phyloP scores from a whole-genome alignment of 2,888 invertebrate genomes.

The Phytoseiulus persimilis region DNA sequence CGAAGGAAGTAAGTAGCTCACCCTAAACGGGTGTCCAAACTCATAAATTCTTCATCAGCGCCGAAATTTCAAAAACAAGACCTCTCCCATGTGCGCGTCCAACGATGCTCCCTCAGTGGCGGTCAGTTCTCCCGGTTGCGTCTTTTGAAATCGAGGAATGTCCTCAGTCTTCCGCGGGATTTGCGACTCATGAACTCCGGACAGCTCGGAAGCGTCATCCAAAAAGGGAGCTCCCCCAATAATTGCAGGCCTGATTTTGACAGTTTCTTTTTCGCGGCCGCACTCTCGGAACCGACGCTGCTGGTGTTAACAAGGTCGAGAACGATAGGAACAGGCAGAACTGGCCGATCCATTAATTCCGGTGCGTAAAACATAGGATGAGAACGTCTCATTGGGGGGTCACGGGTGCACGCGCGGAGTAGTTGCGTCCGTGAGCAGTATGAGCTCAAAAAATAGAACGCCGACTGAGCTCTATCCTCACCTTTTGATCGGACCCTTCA shows the following conservation, averaged over 20 bases:
- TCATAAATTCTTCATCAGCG: not conserved
- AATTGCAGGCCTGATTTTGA: not conserved
- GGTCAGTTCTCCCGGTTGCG: not conserved
- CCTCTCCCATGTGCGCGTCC: not conserved
- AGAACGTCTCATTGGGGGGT: not conserved
- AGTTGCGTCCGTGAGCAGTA: not conserved
- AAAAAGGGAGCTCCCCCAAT: not conserved
- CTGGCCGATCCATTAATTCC: not conserved
- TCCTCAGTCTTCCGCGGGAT: too few species aligned
- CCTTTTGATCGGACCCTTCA: not conserved
- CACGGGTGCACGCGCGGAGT: not conserved
- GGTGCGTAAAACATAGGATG: not conserved
- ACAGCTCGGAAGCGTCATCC: too few species aligned
- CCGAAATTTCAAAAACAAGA: not conserved
- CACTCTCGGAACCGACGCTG: not conserved
- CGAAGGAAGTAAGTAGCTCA: not conserved
- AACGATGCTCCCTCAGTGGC: not conserved
- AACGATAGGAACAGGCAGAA: not conserved
- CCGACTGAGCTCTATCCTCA: not conserved
- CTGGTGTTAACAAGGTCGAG: not conserved
- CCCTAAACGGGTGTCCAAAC: not conserved
- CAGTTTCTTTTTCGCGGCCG: not conserved
- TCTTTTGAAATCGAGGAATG: too few species aligned
- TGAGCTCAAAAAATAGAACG: too few species aligned
- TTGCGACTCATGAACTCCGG: too few species aligned